A percentile compares a stretch with the other conserved stretches of the same genome.
These are phyloP conservation scores for Moxostoma hubbsi DNA, from an alignment of 2,797 vertebrate species.

Conservation along the genomic window DNA sequence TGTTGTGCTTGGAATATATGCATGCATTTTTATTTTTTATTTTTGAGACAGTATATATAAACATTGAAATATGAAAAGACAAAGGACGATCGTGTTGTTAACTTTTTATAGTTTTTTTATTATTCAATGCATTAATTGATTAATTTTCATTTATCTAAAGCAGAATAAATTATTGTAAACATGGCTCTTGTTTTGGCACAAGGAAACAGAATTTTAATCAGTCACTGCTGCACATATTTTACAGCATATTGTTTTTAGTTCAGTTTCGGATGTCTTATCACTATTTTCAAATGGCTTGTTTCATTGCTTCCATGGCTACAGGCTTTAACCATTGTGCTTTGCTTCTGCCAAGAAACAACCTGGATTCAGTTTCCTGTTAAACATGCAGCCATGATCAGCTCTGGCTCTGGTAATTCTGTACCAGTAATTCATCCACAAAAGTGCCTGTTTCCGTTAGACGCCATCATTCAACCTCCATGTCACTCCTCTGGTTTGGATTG, in stretches of 20 bases:
- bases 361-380: conserved; percentile 43
- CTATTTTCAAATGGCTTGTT: neutral
- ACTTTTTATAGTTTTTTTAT: neutral
- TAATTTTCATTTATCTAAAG: neutral
- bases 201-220: neutral
- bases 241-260: conserved; percentile 25
- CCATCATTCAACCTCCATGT: conserved; percentile 39
- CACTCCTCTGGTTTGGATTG: conserved; percentile 31
- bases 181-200: neutral
- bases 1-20: neutral
- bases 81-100: too few relatives aligned
- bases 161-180: neutral
- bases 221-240: conserved; percentile 13
- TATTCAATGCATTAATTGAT: neutral
- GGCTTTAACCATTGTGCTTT: conserved; percentile 31
- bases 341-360: conserved; percentile 14
- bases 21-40: conserved; percentile 14
- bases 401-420: conserved; percentile 26
- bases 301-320: conserved; percentile 10
- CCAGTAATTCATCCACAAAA: conserved; percentile 40
- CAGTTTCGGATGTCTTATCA: conserved; percentile 20
- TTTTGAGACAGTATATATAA: neutral
- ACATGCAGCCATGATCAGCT: conserved; percentile 20
- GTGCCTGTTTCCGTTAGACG: conserved; percentile 39
- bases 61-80: neutral